Evolutionary conservation across 2,797 vertebrate genomes (phyloP).

Genomic region (Chaetodon trifasciatus): DNA sequence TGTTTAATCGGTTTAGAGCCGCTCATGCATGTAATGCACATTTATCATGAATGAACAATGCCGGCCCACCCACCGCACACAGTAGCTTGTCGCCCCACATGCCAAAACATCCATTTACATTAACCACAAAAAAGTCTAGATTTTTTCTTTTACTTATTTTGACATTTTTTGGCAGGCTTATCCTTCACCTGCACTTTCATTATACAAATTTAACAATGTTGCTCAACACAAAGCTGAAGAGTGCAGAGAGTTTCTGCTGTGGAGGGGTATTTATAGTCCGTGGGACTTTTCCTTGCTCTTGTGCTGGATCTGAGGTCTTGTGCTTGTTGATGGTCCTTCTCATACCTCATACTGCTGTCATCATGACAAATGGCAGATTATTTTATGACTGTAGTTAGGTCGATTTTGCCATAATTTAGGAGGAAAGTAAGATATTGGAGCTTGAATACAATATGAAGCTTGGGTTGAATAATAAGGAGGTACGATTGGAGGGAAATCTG

Average conservation of each 20-base stretch:
- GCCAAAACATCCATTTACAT: constrained; percentile 69
- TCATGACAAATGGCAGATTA: not conserved
- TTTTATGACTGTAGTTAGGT: not conserved
- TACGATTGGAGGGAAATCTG: not conserved
- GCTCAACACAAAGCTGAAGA: not conserved
- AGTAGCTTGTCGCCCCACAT: constrained; percentile 34
- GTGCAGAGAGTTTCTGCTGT: not conserved
- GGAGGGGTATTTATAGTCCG: constrained; percentile 5
- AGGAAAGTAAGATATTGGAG: not conserved
- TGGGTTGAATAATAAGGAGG: not conserved
- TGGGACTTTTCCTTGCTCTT: too few species aligned
- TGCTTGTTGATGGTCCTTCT: not conserved
- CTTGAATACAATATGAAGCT: not conserved
- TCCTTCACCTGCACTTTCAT: constrained; percentile 2
- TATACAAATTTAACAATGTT: constrained; percentile 10
- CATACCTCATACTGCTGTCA: too few species aligned
- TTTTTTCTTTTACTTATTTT: constrained; percentile 7
- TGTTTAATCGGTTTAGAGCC: constrained; percentile 67
- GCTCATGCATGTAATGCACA: constrained; percentile 70
- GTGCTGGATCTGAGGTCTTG: not conserved
- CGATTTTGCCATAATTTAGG: not conserved
- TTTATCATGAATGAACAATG: constrained; percentile 79
- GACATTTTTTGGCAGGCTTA: constrained; percentile 16
- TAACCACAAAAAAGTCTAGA: constrained; percentile 13
- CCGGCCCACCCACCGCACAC: constrained; percentile 58